Base-by-base conservation (phyloP, 1,140 invertebrate species). In the Papilio aristodemus region DNA sequence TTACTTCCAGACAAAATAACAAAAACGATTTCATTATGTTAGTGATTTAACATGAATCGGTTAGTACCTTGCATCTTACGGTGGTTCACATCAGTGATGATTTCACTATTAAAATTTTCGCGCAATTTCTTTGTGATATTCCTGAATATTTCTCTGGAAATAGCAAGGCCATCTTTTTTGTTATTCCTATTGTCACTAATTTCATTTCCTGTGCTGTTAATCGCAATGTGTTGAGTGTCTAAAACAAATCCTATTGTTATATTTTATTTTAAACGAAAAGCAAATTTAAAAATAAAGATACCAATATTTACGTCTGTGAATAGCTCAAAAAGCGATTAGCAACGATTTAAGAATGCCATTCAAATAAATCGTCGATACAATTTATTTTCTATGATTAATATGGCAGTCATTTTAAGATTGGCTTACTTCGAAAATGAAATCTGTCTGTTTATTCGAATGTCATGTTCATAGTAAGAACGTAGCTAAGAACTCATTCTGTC, bases 71-170 rank as follows among this genome's bases (percentile, higher is more conserved):
- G 41, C 63, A 66, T 46, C 25, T 46, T 66, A 9, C 43, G 39
- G 25, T 74, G 63, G 59, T 75, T 38, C 14, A 25, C 41, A 14
- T 67, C 57, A 71, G 58, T 68, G 57, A 64, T 41, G 32, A 57
- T 50, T 69, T 72, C 71, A 22, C 58, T 54, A 64, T 84, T 86
- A 76, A 92, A 90, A 70, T 86, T 92, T 75, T 92, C 88, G 25
- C 90, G 80, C 22, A 92, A 81, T 63, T 92, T 90, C 77, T 91
- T 92, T 39, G 89, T 91, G 81, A 92, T 91, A 71, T 92, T 92
- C 75, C 87, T 86, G 79, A 92, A 92, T 84, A 92, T 92, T 70
- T 92, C 90, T 69, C 88, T 89, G 72, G 91, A 92, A 69, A 92
- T 80, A 27, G 91, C 90, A 37, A 92, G 83, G 43, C 86, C 87